Evolutionary conservation across 2,888 invertebrate genomes (phyloP).

Genomic region (Cephus pygmeus): DNA sequence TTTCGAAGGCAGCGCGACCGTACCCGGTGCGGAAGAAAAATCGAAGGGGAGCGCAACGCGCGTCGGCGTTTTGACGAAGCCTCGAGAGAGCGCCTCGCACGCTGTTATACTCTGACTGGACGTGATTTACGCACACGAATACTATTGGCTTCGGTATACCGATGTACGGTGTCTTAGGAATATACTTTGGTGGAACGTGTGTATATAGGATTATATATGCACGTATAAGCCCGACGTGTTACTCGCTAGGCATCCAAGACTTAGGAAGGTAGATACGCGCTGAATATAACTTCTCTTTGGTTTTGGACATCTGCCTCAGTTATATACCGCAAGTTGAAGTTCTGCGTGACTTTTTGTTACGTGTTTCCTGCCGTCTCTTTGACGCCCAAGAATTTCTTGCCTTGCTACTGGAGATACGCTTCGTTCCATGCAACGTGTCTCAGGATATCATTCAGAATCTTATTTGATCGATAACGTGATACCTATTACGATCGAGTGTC

Average conservation of each 20-base stretch:
- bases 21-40: not conserved
- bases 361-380: conserved; percentile 30
- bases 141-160: not conserved
- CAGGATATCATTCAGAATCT: not conserved
- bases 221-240: not conserved
- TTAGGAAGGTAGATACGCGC: not conserved
- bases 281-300: not conserved
- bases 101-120: not conserved
- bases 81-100: not conserved
- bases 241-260: not conserved
- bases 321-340: not conserved
- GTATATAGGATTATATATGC: not conserved
- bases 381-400: not conserved
- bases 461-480: not conserved
- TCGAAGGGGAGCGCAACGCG: not conserved
- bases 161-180: not conserved
- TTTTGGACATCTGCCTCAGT: not conserved
- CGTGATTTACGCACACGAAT: not conserved
- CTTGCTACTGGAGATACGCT: not conserved
- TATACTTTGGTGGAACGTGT: not conserved
- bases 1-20: not conserved
- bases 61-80: not conserved
- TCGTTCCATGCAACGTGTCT: not conserved
- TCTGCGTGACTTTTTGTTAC: conserved; percentile 23
- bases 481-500: not conserved